Evolutionary conservation across 2,113 vertebrate genomes (phyloP), one percentile per base, ranked within the genome.

Genomic region (Ibidorhyncha struthersii): DNA sequence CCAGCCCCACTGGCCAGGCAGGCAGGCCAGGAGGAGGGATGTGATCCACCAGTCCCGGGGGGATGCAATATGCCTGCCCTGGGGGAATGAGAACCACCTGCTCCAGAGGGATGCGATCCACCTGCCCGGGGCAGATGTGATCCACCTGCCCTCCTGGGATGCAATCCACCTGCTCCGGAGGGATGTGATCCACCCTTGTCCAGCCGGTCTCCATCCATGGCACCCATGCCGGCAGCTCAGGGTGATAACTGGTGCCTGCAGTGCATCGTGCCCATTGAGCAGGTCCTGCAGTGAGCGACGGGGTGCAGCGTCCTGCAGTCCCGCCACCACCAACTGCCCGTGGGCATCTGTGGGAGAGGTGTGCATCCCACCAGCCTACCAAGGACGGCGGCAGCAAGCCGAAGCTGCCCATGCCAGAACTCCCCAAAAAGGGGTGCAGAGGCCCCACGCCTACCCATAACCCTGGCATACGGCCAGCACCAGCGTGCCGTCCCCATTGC

Each of bases 1-100:
- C 12, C 55, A 41, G 40, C 30, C 62, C 40, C 0, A 2, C 40
- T 47, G 29, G 10, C 25, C 0, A 0, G 34, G 30, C 1, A 0
- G 30, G 32, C 6, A 17, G 50, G 32, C 14, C 27, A 21, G 27
- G 66, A 86, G 73, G n/a, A 84, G 55, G 30, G 61, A 27, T 32
- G 59, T 5, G 38, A 36, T 13, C 26, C 32, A 3, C 34, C 43
- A 43, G 52, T 45, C 8, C 4, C 30, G 25, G 20, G 13, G 11
- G 40, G 36, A 29, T 38, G 62, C 8, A 27, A 38, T 27, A 30
- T 16, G 11, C 47, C 34, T 91, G 30, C 40, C 25, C 27, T 30
- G 16, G 66, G 9, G 34, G 6, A 40, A 55, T 22, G 29, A 1
- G 4, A 65, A 27, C 61, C 17, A 4, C 9, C 49, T 47, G 18